Conservation (phyloP, 2,113 vertebrate genomes). For the Notothenia rossii region DNA sequence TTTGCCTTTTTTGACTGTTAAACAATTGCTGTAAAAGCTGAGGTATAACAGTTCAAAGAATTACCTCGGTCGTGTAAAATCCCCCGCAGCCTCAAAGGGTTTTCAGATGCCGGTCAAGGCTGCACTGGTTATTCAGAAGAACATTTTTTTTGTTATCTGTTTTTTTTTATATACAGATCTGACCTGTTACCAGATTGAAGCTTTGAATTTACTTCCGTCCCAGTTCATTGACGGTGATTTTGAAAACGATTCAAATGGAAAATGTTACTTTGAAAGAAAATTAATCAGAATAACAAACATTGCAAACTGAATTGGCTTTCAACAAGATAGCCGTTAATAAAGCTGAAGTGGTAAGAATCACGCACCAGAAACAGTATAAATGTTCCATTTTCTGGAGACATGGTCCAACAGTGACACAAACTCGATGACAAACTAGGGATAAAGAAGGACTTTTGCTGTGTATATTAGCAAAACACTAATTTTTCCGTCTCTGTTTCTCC, state of each 20-base stretch:
- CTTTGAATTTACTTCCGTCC: neutral
- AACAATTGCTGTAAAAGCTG: conserved; percentile 8
- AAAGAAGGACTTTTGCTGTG: neutral
- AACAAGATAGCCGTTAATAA: neutral
- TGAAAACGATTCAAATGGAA: neutral
- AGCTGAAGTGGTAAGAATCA: neutral
- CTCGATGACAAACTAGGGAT: neutral
- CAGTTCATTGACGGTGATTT: conserved; percentile 10
- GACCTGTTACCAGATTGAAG: neutral
- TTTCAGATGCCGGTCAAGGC: neutral
- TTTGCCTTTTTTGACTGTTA: conserved; percentile 27
- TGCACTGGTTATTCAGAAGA: neutral
- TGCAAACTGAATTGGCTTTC: conserved; percentile 3
- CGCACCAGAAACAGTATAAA: conserved; percentile 2
- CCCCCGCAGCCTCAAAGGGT: neutral
- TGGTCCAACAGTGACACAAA: too few relatives aligned
- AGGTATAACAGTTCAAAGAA: conserved; percentile 13
- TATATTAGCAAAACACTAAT: neutral
- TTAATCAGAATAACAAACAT: conserved; percentile 8
- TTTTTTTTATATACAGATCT: neutral
- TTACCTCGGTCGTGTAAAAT: conserved; percentile 15
- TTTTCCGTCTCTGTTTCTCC: neutral
- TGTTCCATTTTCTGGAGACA: neutral
- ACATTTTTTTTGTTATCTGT: neutral
- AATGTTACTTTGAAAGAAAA: neutral